phyloP scores from a whole-genome alignment of 2,888 invertebrate species.

The Rhamphomyia laevipes region DNA sequence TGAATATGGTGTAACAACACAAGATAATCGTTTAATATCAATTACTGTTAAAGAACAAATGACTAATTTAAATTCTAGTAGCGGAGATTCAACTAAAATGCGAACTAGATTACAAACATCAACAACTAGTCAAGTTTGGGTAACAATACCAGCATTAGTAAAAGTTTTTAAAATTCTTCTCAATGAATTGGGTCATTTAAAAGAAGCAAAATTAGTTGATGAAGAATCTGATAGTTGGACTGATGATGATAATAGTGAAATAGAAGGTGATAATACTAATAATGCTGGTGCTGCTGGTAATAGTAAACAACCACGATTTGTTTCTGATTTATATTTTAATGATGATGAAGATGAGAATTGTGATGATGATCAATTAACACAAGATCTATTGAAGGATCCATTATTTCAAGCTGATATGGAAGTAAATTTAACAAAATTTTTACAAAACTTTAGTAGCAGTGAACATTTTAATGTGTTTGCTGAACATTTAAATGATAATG shows the following conservation, averaged over 20 bases:
- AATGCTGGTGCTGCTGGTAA: constrained; percentile 18
- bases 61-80: constrained; percentile 14
- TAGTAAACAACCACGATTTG: constrained; percentile 23
- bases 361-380: constrained; percentile 46
- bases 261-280: constrained; percentile 10
- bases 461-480: constrained; percentile 49
- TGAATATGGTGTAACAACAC: constrained; percentile 52
- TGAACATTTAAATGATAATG: constrained; percentile 46
- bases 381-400: constrained; percentile 50
- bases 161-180: constrained; percentile 61
- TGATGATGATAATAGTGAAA: constrained; percentile 18
- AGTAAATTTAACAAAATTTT: constrained; percentile 50
- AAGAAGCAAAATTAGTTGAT: constrained; percentile 36
- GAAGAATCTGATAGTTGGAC: constrained; percentile 26
- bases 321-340: constrained; percentile 30
- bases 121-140: constrained; percentile 40
- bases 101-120: constrained; percentile 39
- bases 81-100: constrained; percentile 17
- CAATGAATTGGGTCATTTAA: constrained; percentile 48
- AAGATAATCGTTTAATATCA: constrained; percentile 41
- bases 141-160: constrained; percentile 51
- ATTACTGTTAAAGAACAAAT: constrained; percentile 33
- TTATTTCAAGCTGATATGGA: constrained; percentile 49
- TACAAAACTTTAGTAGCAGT: constrained; percentile 49
- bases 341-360: constrained; percentile 34